Conservation (phyloP, 2,113 vertebrate species). For the Pluvianellus socialis region DNA sequence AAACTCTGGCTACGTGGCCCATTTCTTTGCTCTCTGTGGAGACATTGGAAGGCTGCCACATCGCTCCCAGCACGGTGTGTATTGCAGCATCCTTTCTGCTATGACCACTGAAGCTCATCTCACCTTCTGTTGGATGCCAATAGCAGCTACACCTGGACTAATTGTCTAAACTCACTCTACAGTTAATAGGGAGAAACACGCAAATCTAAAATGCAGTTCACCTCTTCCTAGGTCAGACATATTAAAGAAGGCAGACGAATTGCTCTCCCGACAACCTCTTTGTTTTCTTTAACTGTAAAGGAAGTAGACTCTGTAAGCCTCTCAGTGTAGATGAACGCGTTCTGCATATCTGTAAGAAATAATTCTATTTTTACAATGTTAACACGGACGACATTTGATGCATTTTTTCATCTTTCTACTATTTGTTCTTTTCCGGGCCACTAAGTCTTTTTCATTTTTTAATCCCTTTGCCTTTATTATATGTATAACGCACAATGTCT, state of each 20-base stretch:
- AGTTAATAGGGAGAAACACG: not conserved
- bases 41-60: not conserved
- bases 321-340: not conserved
- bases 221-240: not conserved
- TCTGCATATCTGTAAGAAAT: not conserved
- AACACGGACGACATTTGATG: not conserved
- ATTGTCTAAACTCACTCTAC: not conserved
- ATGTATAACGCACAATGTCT: not conserved
- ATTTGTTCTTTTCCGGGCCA: not conserved
- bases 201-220: not conserved
- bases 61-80: fast-evolving
- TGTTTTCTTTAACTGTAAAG: not conserved
- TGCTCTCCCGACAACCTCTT: not conserved
- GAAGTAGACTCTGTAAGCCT: not conserved
- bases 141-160: not conserved
- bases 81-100: not conserved
- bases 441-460: not conserved
- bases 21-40: not conserved
- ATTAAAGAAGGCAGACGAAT: not conserved
- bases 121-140: not conserved
- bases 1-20: not conserved
- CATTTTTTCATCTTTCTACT: not conserved
- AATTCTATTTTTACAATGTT: not conserved
- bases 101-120: fast-evolving
- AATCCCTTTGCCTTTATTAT: not conserved